Conservation (phyloP, 2,888 invertebrate species). For the Drosophila diplacantha region DNA sequence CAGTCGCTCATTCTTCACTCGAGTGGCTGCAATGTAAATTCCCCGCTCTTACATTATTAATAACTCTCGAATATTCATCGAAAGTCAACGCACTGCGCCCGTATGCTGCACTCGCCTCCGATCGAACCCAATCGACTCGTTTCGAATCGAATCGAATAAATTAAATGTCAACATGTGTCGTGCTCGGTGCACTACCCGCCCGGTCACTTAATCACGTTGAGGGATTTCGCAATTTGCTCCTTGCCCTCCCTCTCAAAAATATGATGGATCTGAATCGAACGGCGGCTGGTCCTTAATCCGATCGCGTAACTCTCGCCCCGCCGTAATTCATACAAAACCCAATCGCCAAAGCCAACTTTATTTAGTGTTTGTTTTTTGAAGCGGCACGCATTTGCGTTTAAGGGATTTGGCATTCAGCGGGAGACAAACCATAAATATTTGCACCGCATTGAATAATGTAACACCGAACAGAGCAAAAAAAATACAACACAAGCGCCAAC, state of each 20-base stretch:
- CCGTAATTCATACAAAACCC: conserved; percentile 2
- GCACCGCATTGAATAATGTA: conserved; percentile 27
- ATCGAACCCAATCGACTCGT: conserved; percentile 18
- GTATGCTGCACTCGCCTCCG: conserved; percentile 6
- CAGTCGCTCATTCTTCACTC: conserved; percentile 6
- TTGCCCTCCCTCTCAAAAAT: conserved; percentile 28
- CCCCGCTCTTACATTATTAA: conserved; percentile 41
- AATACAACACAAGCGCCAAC: background rate
- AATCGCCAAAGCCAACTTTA: conserved; percentile 2
- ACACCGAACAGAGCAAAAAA: conserved; percentile 11
- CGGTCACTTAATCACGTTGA: conserved; percentile 65
- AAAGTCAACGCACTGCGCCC: conserved; percentile 41
- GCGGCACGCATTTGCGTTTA: conserved; percentile 16
- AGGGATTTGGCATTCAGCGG: conserved; percentile 24
- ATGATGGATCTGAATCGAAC: conserved; percentile 43
- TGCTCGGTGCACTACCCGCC: conserved; percentile 18
- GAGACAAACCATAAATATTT: conserved; percentile 33
- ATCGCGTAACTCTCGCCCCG: background rate
- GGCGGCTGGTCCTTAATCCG: conserved; percentile 11
- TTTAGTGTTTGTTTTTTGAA: conserved; percentile 10
- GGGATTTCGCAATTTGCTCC: conserved; percentile 22
- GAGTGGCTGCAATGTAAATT: conserved; percentile 24
- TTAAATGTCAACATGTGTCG: conserved; percentile 65
- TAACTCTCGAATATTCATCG: conserved; percentile 63
- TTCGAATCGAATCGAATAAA: conserved; percentile 56